These are phyloP conservation scores for Tetragonula clypearis DNA, from an alignment of 1,140 invertebrate species.

Conservation along the genomic window DNA sequence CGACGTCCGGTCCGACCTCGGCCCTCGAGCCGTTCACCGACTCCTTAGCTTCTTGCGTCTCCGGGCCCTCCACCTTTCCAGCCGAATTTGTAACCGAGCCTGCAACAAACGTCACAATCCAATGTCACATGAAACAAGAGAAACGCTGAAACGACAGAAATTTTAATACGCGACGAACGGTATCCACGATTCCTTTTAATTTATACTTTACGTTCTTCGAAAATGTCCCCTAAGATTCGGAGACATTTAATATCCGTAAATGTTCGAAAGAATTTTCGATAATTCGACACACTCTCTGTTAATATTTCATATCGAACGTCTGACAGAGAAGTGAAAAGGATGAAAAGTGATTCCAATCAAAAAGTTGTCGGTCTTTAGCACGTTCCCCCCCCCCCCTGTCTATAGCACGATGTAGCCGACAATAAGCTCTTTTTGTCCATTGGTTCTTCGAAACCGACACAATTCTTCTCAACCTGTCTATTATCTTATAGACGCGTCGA, in stretches of 20 bases:
- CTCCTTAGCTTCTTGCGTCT: slow-evolving; percentile 77
- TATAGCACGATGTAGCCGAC: neutral
- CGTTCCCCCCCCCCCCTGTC: neutral
- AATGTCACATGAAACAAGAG: too few relatives aligned
- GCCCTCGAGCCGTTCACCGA: slow-evolving; percentile 79
- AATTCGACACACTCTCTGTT: too few relatives aligned
- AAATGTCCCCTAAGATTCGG: too few relatives aligned
- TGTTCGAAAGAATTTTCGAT: too few relatives aligned
- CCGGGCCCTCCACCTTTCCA: slow-evolving; percentile 82
- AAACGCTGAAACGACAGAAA: too few relatives aligned
- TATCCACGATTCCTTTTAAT: too few relatives aligned
- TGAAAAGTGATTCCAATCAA: neutral
- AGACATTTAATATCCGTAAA: too few relatives aligned
- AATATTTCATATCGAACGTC: too few relatives aligned
- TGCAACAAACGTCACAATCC: slow-evolving; percentile 20
- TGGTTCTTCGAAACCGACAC: slow-evolving; percentile 37
- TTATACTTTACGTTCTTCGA: too few relatives aligned
- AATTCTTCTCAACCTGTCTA: slow-evolving; percentile 53
- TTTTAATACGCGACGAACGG: too few relatives aligned
- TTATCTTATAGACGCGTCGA: slow-evolving; percentile 61
- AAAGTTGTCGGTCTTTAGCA: slow-evolving; percentile 10
- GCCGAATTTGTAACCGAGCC: slow-evolving; percentile 78
- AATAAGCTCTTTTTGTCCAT: slow-evolving; percentile 8
- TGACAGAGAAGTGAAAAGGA: neutral
- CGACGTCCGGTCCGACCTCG: slow-evolving; percentile 75